phyloP scores from a whole-genome alignment of 2,797 vertebrate species.

The Danio tinwini region DNA sequence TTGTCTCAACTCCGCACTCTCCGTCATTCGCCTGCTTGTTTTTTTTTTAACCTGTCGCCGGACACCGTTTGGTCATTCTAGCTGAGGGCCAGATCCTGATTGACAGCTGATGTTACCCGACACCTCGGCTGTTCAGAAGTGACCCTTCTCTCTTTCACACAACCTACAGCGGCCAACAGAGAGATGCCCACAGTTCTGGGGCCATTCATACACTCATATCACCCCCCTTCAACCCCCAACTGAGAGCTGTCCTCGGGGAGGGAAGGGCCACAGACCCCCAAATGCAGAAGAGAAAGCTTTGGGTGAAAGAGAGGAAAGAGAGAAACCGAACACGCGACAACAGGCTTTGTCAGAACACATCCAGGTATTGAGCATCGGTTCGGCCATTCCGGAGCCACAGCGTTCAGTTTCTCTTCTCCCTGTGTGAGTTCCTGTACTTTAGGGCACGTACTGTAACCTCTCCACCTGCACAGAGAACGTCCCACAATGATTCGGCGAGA shows the following conservation, averaged over 20 bases:
- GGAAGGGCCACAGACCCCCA: slow-evolving; percentile 48
- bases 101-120: slow-evolving; percentile 78
- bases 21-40: slow-evolving; percentile 64
- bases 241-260: slow-evolving; percentile 51
- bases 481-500: slow-evolving; percentile 21
- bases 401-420: slow-evolving; percentile 44
- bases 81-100: slow-evolving; percentile 76
- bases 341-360: slow-evolving; percentile 57
- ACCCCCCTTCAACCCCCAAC: slow-evolving; percentile 54
- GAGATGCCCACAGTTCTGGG: slow-evolving; percentile 61
- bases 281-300: slow-evolving; percentile 62
- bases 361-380: slow-evolving; percentile 54
- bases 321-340: slow-evolving; percentile 52
- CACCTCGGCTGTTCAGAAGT: slow-evolving; percentile 75
- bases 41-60: slow-evolving; percentile 72
- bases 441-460: slow-evolving; percentile 31
- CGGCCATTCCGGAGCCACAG: slow-evolving; percentile 27
- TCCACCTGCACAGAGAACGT: slow-evolving; percentile 50
- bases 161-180: slow-evolving; percentile 71
- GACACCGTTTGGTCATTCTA: slow-evolving; percentile 66
- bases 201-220: slow-evolving; percentile 72
- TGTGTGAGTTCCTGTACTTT: slow-evolving; percentile 40
- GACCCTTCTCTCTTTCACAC: slow-evolving; percentile 71
- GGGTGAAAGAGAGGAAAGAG: slow-evolving; percentile 36
- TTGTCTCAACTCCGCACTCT: slow-evolving; percentile 26